Evolutionary conservation across 2,888 invertebrate genomes (phyloP), one percentile per base, ranked within the genome.

Genomic region (Brachycybe producta): DNA sequence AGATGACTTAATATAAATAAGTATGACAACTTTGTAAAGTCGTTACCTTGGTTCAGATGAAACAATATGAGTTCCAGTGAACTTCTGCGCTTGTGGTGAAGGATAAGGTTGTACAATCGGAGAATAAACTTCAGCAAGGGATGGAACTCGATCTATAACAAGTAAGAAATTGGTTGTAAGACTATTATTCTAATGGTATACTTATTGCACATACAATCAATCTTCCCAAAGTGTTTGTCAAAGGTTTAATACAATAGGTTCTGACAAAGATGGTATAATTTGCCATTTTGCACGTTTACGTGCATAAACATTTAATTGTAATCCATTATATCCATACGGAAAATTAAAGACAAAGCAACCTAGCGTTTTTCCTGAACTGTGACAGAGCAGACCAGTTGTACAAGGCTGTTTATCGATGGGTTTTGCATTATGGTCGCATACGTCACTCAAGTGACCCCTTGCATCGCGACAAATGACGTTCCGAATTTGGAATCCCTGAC

Each of bases 21-120:
- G n/a, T n/a, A n/a, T n/a, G n/a, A 42, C 13, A 42, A 24, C 11
- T 42, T 8, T 11, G 8, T 8, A 11, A 28, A 19, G 32, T 59
- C 77, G 82, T 80, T 75, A 84, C 84, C 82, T 82, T 62, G 82
- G 80, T 65, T 82, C 82, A 0, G 82, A 80, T 0, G 83, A 82
- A 45, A 80, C 75, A 44, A 78, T 75, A 17, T 79, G 79, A 55
- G 80, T 78, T 1, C 78, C 81, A 39, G 73, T 62, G 82, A 80
- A 0, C 81, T 79, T 52, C 75, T 75, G 1, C 78, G 61, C 53
- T 56, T 55, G 27, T 13, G 77, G 75, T 3, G 79, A 80, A 27
- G 71, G 70, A 59, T 82, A 81, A 0, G 76, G 77, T 58, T 82
- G 80, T 55, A 81, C 76, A 49, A 80, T 66, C 0, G 79, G 78